These are phyloP conservation scores for Puffinus mauretanicus DNA, from an alignment of 2,113 vertebrate genomes.

Conservation along the genomic window DNA sequence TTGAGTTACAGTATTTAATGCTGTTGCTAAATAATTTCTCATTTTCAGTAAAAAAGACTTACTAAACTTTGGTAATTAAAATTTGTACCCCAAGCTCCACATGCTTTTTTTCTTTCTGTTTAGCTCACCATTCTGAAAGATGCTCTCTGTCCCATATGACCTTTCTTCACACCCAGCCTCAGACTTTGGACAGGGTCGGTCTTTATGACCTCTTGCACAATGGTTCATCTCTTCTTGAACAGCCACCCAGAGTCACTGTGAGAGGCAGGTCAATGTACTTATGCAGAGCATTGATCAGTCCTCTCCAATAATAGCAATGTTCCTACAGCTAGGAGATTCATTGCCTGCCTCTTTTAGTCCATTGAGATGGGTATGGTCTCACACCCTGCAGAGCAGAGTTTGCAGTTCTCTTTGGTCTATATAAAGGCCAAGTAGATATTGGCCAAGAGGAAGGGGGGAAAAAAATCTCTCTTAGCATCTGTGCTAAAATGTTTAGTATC, in stretches of 20 bases:
- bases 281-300: neutral
- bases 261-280: neutral
- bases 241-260: neutral
- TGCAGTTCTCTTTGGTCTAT: neutral
- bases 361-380: neutral
- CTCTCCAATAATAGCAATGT: neutral
- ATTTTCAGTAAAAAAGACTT: neutral
- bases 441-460: neutral
- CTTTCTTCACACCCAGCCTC: neutral
- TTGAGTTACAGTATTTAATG: neutral
- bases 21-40: neutral
- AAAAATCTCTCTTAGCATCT: neutral
- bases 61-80: neutral
- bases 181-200: neutral
- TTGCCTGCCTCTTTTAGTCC: neutral
- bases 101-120: neutral
- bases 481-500: neutral
- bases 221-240: neutral
- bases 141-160: neutral
- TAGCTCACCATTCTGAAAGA: neutral
- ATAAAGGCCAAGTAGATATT: neutral
- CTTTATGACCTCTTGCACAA: neutral
- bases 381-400: neutral
- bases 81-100: neutral
- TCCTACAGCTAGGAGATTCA: neutral